Evolutionary conservation across 2,797 vertebrate genomes (phyloP).

Genomic region (Sus cebifrons): DNA sequence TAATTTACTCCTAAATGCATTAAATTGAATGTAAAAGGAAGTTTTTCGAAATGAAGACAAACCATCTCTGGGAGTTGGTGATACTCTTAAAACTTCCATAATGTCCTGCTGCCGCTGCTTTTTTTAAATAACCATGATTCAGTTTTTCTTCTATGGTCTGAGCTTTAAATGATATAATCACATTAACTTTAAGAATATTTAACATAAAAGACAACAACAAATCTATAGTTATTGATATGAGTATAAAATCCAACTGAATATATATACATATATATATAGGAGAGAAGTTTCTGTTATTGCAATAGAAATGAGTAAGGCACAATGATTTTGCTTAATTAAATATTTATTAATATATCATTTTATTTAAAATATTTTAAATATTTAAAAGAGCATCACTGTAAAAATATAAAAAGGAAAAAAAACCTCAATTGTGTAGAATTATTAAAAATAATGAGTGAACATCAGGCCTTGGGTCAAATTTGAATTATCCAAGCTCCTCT

Average conservation of each 20-base stretch:
- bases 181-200: constrained; percentile 16
- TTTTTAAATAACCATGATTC: constrained; percentile 2
- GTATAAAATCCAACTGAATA: not conserved
- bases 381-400: not conserved
- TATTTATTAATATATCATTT: not conserved
- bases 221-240: not conserved
- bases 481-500: not conserved
- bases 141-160: constrained; percentile 39
- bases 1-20: constrained; percentile 82
- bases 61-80: constrained; percentile 70
- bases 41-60: constrained; percentile 81
- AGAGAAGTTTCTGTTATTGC: constrained; percentile 19
- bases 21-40: constrained; percentile 82
- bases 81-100: constrained; percentile 77
- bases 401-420: not conserved
- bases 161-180: constrained; percentile 3
- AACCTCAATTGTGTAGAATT: not conserved
- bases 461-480: not conserved
- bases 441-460: not conserved
- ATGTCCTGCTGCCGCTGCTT: not conserved
- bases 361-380: not conserved
- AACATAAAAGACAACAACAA: not conserved
- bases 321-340: constrained; percentile 29
- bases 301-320: not conserved
- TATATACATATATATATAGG: not conserved